A percentile compares a stretch with the other conserved stretches of the same genome.
These are phyloP conservation scores for Cebidichthys violaceus DNA, from an alignment of 2,113 vertebrate genomes.

Conservation along the genomic window DNA sequence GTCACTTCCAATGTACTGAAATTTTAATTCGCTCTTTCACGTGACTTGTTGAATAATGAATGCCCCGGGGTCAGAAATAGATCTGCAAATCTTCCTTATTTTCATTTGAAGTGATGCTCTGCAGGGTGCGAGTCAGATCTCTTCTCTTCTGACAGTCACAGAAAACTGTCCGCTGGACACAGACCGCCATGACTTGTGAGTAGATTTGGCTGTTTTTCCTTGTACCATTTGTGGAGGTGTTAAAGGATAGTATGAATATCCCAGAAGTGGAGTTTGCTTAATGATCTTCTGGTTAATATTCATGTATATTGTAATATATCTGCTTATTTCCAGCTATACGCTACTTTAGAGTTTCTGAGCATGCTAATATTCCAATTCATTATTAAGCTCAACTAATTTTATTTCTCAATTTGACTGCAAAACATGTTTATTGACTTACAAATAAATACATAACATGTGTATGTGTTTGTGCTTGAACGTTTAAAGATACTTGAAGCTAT, in stretches of 20 bases:
- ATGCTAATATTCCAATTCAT: not conserved
- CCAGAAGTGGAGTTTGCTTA: not conserved
- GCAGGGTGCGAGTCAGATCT: conserved; percentile 87
- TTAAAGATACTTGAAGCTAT: not conserved
- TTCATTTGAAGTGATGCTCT: conserved; percentile 90
- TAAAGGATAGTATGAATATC: not conserved
- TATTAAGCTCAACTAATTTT: not conserved
- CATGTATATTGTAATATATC: not conserved
- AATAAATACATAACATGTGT: not conserved
- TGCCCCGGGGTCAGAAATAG: conserved; percentile 91
- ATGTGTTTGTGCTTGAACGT: not conserved
- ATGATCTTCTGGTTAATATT: not conserved
- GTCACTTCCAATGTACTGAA: conserved; percentile 88
- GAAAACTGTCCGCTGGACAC: conserved; percentile 44
- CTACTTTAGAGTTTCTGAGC: not conserved
- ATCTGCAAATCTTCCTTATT: conserved; percentile 88
- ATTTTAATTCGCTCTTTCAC: conserved; percentile 91
- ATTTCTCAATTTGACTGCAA: not conserved
- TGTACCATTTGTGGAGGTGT: not conserved
- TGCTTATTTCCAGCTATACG: not conserved
- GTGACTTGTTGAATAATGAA: conserved; percentile 98
- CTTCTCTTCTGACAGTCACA: conserved; percentile 70
- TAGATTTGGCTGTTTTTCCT: conserved; percentile 47
- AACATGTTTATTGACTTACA: not conserved
- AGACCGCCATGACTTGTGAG: conserved; percentile 76